Evolutionary conservation across 2,888 invertebrate genomes (phyloP).

Genomic region (Dendrolimus pini): DNA sequence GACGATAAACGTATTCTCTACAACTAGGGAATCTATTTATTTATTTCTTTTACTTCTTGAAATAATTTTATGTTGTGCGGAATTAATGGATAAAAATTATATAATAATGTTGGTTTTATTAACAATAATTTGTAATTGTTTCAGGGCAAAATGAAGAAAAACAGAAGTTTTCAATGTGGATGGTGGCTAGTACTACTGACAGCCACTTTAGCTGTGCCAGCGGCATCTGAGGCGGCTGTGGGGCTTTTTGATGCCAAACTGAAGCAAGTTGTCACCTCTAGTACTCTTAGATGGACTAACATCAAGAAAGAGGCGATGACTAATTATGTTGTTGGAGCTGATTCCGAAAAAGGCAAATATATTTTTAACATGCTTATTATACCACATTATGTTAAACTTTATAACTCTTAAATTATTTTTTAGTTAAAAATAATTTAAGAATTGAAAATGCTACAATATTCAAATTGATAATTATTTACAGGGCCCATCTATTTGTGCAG

Average conservation of each 20-base stretch:
- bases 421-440: too few species aligned
- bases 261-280: conserved; percentile 86
- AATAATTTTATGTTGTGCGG: too few species aligned
- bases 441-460: too few species aligned
- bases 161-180: conserved; percentile 48
- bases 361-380: background rate
- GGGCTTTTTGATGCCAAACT: conserved; percentile 61
- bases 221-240: conserved; percentile 46
- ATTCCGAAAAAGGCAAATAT: conserved; percentile 49
- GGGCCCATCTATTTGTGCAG: conserved; percentile 84
- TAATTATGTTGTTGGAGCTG: conserved; percentile 81
- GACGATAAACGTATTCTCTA: too few species aligned
- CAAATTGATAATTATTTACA: conserved; percentile 23
- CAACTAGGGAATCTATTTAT: too few species aligned
- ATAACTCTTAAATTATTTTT: too few species aligned
- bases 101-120: too few species aligned
- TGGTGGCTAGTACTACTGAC: conserved; percentile 61
- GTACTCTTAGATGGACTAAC: conserved; percentile 86
- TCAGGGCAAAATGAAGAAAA: conserved; percentile 44
- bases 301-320: conserved; percentile 51
- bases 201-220: conserved; percentile 45
- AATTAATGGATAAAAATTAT: too few species aligned
- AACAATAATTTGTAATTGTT: background rate
- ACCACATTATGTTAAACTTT: background rate
- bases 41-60: too few species aligned